Evolutionary conservation across 2,113 vertebrate genomes (phyloP), one percentile per base, ranked within the genome.

Genomic region (Ailuropoda melanoleuca): DNA sequence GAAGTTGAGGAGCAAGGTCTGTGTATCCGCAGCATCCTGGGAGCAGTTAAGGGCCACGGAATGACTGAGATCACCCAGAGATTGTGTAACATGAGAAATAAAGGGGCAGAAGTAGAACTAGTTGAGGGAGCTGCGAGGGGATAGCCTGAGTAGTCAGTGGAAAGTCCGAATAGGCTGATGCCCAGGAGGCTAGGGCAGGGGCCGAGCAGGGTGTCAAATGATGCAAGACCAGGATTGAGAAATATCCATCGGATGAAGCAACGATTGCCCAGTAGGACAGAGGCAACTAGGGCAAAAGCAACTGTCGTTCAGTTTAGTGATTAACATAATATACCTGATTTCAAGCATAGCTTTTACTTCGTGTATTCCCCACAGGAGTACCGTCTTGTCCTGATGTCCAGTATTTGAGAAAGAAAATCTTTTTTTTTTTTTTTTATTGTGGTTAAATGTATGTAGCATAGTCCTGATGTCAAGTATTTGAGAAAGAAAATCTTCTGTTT

Each of bases 331-430:
- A 19, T 50, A 53, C 88, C 34, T 55, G 7, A 34, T 85, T 86
- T 74, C 21, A 68, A 83, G 37, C 26, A 9, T 29, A 46, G 64
- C 15, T 50, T 93, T 92, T 50, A 81, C 78, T 86, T 86, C 4
- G 2, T 15, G 1, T 72, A 3, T 6, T 39, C 19, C n/a, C n/a
- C 37, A 55, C 15, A 90, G 55, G 24, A 72, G 4, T 15, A 66
- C 8, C 62, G 2, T 56, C 75, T 70, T 85, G 34, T 90, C 66
- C 9, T 43, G 48, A 64, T 11, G 17, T 58, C 72, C 60, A 24
- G 21, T 92, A 64, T 83, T 85, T 95, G 78, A 72, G n/a, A 96
- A 80, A 93, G 17, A 48, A 75, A 93, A 50, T 77, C 4, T 43
- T 43, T 53, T 58, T 43, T 43, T 43, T 43, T 39, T 39, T 37